A percentile compares a stretch with the other conserved stretches of the same genome.
Conservation (phyloP, 2,888 invertebrate genomes). For the Rhingia campestris region DNA sequence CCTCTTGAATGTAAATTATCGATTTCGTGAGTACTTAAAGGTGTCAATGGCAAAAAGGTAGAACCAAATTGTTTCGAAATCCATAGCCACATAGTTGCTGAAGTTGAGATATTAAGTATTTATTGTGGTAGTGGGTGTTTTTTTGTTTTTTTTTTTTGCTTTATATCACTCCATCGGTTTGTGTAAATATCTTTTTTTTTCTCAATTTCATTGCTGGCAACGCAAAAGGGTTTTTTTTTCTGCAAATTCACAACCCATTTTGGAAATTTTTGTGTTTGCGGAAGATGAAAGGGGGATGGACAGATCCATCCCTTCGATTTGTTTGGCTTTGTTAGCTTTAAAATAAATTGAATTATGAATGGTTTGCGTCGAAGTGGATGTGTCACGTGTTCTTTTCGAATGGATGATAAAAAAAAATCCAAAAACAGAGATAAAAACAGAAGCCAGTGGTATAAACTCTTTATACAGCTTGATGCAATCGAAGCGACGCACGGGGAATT, state of each 20-base stretch:
- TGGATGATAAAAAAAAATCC: conserved; percentile 1
- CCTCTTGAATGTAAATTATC: conserved; percentile 59
- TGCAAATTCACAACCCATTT: conserved; percentile 11
- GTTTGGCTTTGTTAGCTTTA: neutral
- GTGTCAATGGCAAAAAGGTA: conserved; percentile 62
- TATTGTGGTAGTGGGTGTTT: conserved; percentile 24
- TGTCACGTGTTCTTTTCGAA: conserved; percentile 36
- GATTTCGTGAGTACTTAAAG: conserved; percentile 69
- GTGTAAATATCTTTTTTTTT: conserved; percentile 21
- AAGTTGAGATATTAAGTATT: conserved; percentile 67
- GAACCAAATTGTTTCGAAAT: conserved; percentile 66
- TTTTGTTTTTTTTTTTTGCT: conserved; percentile 37
- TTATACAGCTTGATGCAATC: too few relatives aligned
- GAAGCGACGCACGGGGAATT: too few relatives aligned
- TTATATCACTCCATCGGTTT: conserved; percentile 2
- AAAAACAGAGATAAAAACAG: too few relatives aligned
- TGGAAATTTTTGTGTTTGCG: neutral
- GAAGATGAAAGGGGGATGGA: neutral
- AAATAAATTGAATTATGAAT: conserved; percentile 23
- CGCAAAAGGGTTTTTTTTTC: conserved; percentile 10
- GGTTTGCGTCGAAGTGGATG: neutral
- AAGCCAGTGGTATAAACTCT: too few relatives aligned
- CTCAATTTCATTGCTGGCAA: conserved; percentile 11
- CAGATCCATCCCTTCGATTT: conserved; percentile 2
- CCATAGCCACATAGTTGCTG: conserved; percentile 38